Percentiles rank a stretch among this genome's conserved stretches.
Conservation (phyloP, 2,113 vertebrate species). For the Stictonetta naevosa region DNA sequence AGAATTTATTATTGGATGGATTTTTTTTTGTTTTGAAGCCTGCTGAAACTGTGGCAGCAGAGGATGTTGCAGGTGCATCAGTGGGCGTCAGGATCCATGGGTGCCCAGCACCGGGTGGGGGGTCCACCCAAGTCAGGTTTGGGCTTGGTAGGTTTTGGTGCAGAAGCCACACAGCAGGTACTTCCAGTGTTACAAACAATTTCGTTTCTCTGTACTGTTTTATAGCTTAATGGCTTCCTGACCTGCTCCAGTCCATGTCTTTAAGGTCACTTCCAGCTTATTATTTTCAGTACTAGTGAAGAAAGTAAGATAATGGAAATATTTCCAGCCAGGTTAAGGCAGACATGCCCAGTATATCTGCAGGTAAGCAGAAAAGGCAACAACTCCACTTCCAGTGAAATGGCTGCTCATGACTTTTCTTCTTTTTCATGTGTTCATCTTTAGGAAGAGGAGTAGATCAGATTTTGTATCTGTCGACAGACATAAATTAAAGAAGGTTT, state of each 20-base stretch:
- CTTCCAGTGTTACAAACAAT: neutral
- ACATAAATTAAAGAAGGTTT: neutral
- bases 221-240: neutral
- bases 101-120: too few species aligned
- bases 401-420: neutral
- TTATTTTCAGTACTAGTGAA: neutral
- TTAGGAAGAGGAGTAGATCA: neutral
- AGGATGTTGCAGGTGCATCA: too few species aligned
- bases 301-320: neutral
- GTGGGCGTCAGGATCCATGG: fast-evolving
- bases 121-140: fast-evolving
- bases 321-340: neutral
- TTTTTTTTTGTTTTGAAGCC: neutral
- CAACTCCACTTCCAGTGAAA: neutral
- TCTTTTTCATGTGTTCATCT: neutral
- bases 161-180: neutral
- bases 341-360: neutral
- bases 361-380: neutral
- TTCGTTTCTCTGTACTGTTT: neutral
- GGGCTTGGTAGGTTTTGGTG: neutral
- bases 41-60: neutral
- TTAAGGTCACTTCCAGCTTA: slow-evolving; percentile 18
- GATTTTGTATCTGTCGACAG: neutral
- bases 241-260: neutral
- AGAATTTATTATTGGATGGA: neutral